Percentiles rank a stretch among this genome's conserved stretches.
These are phyloP conservation scores for Cephus pulcher DNA, from an alignment of 2,888 invertebrate species.

Conservation along the genomic window DNA sequence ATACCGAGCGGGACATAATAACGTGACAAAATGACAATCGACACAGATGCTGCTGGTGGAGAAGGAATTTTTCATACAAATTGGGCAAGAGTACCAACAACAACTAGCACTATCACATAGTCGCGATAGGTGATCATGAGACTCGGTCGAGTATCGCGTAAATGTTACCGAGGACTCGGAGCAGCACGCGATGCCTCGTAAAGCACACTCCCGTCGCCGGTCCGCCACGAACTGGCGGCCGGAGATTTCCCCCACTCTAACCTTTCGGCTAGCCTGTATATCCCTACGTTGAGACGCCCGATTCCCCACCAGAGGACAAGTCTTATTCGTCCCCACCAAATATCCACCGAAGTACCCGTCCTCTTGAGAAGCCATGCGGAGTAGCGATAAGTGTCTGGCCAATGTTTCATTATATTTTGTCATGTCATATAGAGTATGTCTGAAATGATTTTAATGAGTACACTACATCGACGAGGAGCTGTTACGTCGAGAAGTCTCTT, in stretches of 20 bases:
- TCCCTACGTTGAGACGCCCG: neutral
- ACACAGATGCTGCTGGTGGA: neutral
- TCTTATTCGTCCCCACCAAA: neutral
- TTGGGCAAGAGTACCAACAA: neutral
- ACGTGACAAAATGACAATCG: neutral
- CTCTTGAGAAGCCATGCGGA: neutral
- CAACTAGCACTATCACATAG: neutral
- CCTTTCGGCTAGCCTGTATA: neutral
- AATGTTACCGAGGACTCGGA: neutral
- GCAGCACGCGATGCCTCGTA: neutral
- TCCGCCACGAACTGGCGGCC: constrained; percentile 47
- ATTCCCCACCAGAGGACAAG: neutral
- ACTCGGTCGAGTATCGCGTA: neutral
- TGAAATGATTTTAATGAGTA: neutral
- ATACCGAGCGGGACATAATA: neutral
- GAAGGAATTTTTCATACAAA: neutral
- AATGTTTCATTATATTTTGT: neutral
- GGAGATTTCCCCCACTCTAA: constrained; percentile 31
- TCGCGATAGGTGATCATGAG: neutral
- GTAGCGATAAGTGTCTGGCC: neutral
- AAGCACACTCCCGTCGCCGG: constrained; percentile 33
- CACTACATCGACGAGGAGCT: neutral
- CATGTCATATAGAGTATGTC: neutral
- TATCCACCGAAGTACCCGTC: neutral
- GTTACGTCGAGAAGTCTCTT: neutral